Conservation (phyloP, 92 coral and sea anemone species). For the Phymanthus crucifer region DNA sequence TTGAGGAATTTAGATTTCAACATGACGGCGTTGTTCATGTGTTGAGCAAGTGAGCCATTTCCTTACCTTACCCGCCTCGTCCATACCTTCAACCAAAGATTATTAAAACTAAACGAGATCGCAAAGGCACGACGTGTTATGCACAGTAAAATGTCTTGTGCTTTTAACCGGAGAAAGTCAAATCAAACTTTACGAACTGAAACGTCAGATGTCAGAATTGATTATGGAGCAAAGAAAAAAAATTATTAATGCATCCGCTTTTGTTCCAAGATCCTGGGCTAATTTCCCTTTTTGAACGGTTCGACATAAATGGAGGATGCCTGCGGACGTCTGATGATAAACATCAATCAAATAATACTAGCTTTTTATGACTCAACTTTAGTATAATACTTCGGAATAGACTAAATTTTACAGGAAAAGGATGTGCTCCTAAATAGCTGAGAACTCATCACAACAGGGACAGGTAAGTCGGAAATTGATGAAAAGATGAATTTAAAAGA, state of each 20-base stretch:
- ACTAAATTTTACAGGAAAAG: neutral
- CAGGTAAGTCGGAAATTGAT: neutral
- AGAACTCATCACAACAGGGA: neutral
- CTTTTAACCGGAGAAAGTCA: neutral
- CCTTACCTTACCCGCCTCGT: neutral
- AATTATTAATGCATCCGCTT: conserved; percentile 13
- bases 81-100: neutral
- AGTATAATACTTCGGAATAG: neutral
- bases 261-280: conserved; percentile 3
- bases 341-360: neutral
- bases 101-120: neutral
- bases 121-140: too few relatives aligned
- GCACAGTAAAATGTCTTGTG: neutral
- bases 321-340: conserved; percentile 1
- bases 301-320: neutral
- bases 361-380: neutral
- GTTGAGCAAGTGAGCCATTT: neutral
- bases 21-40: neutral
- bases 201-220: conserved; percentile 14
- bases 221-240: neutral
- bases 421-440: neutral
- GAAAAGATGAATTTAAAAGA: neutral
- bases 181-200: neutral
- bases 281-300: conserved; percentile 11
- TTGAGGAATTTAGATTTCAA: neutral